A percentile compares a stretch with the other conserved stretches of the same genome.
Conservation (phyloP, 2,888 invertebrate species). For the Lochmaea capreae region DNA sequence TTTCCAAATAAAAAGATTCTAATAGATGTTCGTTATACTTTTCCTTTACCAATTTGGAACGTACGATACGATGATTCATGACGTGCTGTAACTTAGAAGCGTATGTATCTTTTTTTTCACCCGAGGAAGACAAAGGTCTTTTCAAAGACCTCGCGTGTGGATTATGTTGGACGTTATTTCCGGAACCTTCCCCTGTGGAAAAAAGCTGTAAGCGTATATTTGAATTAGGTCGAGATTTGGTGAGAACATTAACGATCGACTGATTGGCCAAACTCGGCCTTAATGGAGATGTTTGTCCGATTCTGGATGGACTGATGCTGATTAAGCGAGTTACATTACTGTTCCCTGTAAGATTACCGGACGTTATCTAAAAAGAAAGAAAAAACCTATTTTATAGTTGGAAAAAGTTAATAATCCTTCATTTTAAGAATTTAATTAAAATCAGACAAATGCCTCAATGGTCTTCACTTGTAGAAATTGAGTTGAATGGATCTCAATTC, state of each 20-base stretch:
- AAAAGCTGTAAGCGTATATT: slow-evolving; percentile 62
- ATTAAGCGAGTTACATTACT: slow-evolving; percentile 67
- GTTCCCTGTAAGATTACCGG: slow-evolving; percentile 40
- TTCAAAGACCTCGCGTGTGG: slow-evolving; percentile 58
- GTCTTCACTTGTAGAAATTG: slow-evolving; percentile 50
- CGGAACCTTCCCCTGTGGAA: slow-evolving; percentile 51
- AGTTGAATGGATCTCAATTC: slow-evolving; percentile 57
- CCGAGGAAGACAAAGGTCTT: slow-evolving; percentile 65
- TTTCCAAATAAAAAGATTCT: slow-evolving; percentile 89
- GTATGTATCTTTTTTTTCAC: slow-evolving; percentile 67
- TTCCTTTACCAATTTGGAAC: slow-evolving; percentile 77
- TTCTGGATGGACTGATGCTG: slow-evolving; percentile 65
- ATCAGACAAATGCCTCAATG: slow-evolving; percentile 59
- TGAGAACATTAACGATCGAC: slow-evolving; percentile 64
- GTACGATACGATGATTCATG: slow-evolving; percentile 77
- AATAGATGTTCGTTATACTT: slow-evolving; percentile 82
- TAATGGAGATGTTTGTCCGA: slow-evolving; percentile 58
- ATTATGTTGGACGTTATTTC: slow-evolving; percentile 46
- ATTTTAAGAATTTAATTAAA: not conserved
- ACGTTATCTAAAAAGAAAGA: slow-evolving; percentile 50
- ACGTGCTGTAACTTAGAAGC: slow-evolving; percentile 74
- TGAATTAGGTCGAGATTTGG: slow-evolving; percentile 56
- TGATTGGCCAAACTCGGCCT: slow-evolving; percentile 65
- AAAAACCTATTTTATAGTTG: not conserved
- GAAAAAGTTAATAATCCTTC: not conserved